Base-by-base conservation (phyloP, 1,140 invertebrate species). In the Trachymyrmex septentrionalis region DNA sequence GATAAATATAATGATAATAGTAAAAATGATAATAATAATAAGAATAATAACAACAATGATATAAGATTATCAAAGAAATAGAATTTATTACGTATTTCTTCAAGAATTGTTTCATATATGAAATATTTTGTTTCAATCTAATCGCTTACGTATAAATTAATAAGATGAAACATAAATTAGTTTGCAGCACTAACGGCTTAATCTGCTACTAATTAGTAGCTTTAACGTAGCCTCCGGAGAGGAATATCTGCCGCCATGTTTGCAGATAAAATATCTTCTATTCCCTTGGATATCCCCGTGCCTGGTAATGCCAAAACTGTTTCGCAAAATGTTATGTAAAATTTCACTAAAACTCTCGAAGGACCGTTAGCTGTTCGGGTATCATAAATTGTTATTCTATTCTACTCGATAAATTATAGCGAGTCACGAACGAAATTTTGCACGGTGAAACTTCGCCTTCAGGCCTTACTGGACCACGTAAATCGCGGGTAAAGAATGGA, bases 371-470 rank as follows among this genome's bases (percentile, higher is more conserved):
- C 67, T 61, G 55, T 38, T 50, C 38, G 38, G 80, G 30, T 84
- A 73, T 84, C 80, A 75, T 84, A 84, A 84, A 84, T 84, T 84
- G 80, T 84, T 84, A 84, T 84, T 84, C 69, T 73, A 84, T 84
- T 84, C 69, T 84, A 84, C 53, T 84, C 80, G 80, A 84, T 84
- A 84, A 84, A 84, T 84, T 84, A 69, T 73, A 4, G 34, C 57
- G 38, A 84, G 80, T 84, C 69, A 84, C 69, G 69, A 44, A 19
- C 27, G 80, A 75, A 84, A 84, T 84, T 84, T 84, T 44, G 80
- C 80, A 27, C 24, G 55, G 44, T 30, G 78, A 61, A 84, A 84
- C 53, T 84, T 84, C 24, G 55, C 69, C 69, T 34, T 84, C 69
- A 69, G 55, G n/a, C 67, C 38, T 44, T 55, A 73, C 57, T 53